Evolutionary conservation across 1,140 invertebrate genomes (phyloP), one percentile per base, ranked within the genome.

Genomic region (Sitobion miscanthi): DNA sequence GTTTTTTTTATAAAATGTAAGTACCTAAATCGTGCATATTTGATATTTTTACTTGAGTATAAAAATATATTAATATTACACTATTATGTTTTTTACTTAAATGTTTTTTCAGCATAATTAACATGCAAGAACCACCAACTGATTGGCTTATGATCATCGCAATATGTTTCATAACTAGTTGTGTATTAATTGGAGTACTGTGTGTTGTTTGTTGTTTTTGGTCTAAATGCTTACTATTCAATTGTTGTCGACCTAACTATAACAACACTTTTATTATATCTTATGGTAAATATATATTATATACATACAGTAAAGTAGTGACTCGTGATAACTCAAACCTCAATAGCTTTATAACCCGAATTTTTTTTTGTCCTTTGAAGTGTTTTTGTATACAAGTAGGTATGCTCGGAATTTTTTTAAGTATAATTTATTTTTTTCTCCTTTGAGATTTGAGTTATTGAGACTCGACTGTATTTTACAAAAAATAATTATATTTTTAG

Each of bases 141-240:
- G 91, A 93, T 93, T 93, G 91, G 91, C 91, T 93, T 54, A 93
- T 93, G 91, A 85, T 93, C 5, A 42, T 93, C 25, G 69, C n/a
- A 93, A 93, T 93, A 54, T 54, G 49, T 86, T 83, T 93, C 17
- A 93, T 93, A 52, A 83, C 45, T 38, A 54, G 82, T 30, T 93
- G 91, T 21, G 85, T 93, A n/a, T 38, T 93, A 45, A 52, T 85
- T 30, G 91, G 82, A 21, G 0, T 93, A 85, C 35, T 85, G 6
- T 86, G 77, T 45, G 47, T 93, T 30, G 49, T 93, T 38, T 93
- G 91, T 85, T 93, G 91, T 45, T 93, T 93, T 57, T 93, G 91
- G 91, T 93, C 91, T 5, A 93, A 93, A 93, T 93, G 91, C 54
- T 85, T 85, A 86, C 35, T 93, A 42, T 93, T 47, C 82, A 42